Conservation (phyloP, 2,113 vertebrate genomes). For the Onychostruthus taczanowskii region DNA sequence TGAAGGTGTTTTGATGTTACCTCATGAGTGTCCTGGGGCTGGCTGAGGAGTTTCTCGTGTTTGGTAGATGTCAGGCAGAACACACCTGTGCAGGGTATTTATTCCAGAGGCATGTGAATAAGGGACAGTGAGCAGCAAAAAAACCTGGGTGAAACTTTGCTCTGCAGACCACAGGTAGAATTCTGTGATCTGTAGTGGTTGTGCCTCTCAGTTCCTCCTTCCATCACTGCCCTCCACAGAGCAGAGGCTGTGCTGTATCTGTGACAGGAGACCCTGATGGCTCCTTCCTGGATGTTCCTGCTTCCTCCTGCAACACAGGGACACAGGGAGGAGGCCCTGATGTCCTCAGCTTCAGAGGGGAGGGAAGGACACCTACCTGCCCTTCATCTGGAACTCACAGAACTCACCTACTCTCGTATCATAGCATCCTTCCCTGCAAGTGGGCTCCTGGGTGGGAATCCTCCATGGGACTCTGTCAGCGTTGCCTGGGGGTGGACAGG, state of each 20-base stretch:
- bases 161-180: neutral
- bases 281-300: neutral
- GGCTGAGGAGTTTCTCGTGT: neutral
- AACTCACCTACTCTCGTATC: rapidly evolving
- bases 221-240: rapidly evolving
- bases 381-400: neutral
- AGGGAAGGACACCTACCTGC: neutral
- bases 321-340: neutral
- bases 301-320: neutral
- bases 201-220: neutral
- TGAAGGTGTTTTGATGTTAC: neutral
- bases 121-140: neutral
- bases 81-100: neutral
- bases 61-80: neutral
- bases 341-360: rapidly evolving
- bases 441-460: neutral
- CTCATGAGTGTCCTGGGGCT: neutral
- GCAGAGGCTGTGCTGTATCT: neutral
- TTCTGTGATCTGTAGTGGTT: neutral
- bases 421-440: neutral
- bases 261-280: neutral
- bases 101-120: neutral
- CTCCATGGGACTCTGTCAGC: rapidly evolving
- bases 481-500: rapidly evolving
- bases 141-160: neutral